Evolutionary conservation across 2,113 vertebrate genomes (phyloP), one percentile per base, ranked within the genome.

Genomic region (Clarias batrachus): DNA sequence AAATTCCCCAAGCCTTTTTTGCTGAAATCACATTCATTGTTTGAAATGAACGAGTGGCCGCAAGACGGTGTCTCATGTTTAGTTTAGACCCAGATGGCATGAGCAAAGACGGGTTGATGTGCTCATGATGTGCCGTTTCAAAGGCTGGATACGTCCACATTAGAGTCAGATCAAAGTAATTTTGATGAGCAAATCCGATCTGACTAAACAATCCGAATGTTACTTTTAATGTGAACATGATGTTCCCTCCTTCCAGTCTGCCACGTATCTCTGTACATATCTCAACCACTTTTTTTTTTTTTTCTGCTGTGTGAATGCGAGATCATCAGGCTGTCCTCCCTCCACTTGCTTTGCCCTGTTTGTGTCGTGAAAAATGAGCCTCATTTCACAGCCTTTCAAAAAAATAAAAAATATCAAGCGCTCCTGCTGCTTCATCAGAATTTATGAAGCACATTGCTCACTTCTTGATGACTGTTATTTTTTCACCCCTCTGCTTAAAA

Each of bases 331-430:
- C 84, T 89, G 90, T 89, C 89, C 78, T 79, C n/a, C 83, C 54
- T 80, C 76, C 84, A 0, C 77, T 33, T 79, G 23, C 56, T 80
- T 85, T 30, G 81, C 3, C 85, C 88, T 89, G 86, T 89, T 91
- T 92, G 85, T 88, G 71, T 89, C 91, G 88, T 85, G 13, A 90
- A 89, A 90, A 91, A 91, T 76, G 68, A 82, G 78, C 63, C 37
- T 74, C 74, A 77, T 84, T 89, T 87, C 25, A 90, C 84, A 88
- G 87, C 84, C 87, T 37, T 73, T 54, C 57, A 37, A 41, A 33
- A 78, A 62, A 77, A 71, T 1, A 41, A 85, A 74, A 81, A 86
- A 71, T 23, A 37, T 76, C 37, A 66, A 59, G 12, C 81, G 48
- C 52, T 81, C 11, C 37, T 84, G 25, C 48, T 87, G 62, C 81